A percentile compares a stretch with the other conserved stretches of the same genome.
Evolutionary conservation across 2,113 vertebrate genomes (phyloP).

Genomic region (Garra rufa): DNA sequence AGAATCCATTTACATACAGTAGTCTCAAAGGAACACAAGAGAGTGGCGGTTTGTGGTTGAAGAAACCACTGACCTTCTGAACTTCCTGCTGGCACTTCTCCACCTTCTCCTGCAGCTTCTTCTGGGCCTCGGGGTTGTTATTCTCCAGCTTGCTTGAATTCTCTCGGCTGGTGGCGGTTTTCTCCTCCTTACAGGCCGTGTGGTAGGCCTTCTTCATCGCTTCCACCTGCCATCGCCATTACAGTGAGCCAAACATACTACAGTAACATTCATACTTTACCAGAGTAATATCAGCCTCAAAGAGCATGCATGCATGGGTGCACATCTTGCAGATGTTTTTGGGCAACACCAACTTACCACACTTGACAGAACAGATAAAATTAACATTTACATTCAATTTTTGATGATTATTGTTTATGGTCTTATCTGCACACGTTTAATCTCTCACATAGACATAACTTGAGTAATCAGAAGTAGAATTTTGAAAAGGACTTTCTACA

Average conservation of each 20-base stretch:
- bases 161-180: constrained; percentile 89
- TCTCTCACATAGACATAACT: too few species aligned
- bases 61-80: constrained; percentile 82
- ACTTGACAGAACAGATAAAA: background rate
- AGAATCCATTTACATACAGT: too few species aligned
- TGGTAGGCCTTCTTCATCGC: constrained; percentile 90
- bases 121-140: constrained; percentile 89
- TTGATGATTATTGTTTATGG: too few species aligned
- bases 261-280: background rate
- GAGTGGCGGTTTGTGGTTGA: background rate
- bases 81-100: constrained; percentile 96
- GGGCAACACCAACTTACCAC: background rate
- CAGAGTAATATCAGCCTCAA: background rate
- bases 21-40: background rate
- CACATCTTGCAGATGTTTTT: background rate
- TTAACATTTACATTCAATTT: background rate
- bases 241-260: background rate
- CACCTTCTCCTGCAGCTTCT: constrained; percentile 98
- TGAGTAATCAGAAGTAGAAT: background rate
- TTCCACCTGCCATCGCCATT: constrained; percentile 79
- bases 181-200: constrained; percentile 95
- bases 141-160: constrained; percentile 91
- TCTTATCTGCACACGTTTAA: too few species aligned
- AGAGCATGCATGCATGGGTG: background rate
- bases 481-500: too few species aligned